Conservation (phyloP, 2,113 vertebrate genomes). For the Embiotoca jacksoni region DNA sequence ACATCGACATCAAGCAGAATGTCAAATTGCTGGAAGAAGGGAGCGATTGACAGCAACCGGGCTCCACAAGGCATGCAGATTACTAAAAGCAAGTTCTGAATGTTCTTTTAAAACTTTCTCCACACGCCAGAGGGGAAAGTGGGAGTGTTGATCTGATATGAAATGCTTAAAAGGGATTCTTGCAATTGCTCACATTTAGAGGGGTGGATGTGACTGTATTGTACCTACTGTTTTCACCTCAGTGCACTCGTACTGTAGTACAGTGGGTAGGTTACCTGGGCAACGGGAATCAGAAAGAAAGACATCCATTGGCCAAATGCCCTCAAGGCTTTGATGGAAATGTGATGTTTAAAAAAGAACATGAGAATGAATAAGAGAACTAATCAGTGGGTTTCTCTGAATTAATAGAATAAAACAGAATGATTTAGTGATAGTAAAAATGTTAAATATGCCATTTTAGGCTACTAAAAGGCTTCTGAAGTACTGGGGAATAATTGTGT, state of each 20-base stretch:
- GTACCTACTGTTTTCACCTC: slow-evolving; percentile 57
- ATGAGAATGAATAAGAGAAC: neutral
- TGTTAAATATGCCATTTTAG: neutral
- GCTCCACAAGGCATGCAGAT: slow-evolving; percentile 77
- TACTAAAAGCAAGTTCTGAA: slow-evolving; percentile 77
- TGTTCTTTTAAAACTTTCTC: slow-evolving; percentile 79
- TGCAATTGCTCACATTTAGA: slow-evolving; percentile 59
- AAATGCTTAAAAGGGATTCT: slow-evolving; percentile 73
- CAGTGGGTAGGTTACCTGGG: slow-evolving; percentile 42
- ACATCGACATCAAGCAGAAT: slow-evolving; percentile 83
- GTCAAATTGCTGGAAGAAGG: slow-evolving; percentile 78
- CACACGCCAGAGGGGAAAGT: slow-evolving; percentile 67
- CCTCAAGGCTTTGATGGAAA: neutral
- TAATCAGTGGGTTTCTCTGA: neutral
- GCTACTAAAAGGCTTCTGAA: too few relatives aligned
- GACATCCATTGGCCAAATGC: neutral
- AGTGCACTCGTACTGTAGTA: slow-evolving; percentile 8
- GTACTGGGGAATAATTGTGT: too few relatives aligned
- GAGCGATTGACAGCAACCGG: slow-evolving; percentile 76
- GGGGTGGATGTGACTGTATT: slow-evolving; percentile 51
- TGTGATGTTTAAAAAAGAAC: neutral
- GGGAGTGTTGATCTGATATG: slow-evolving; percentile 69
- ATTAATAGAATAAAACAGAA: neutral
- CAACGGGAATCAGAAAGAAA: neutral
- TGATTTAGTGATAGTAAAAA: neutral